Conservation (phyloP, 2,113 vertebrate species). For the Passer montanus region DNA sequence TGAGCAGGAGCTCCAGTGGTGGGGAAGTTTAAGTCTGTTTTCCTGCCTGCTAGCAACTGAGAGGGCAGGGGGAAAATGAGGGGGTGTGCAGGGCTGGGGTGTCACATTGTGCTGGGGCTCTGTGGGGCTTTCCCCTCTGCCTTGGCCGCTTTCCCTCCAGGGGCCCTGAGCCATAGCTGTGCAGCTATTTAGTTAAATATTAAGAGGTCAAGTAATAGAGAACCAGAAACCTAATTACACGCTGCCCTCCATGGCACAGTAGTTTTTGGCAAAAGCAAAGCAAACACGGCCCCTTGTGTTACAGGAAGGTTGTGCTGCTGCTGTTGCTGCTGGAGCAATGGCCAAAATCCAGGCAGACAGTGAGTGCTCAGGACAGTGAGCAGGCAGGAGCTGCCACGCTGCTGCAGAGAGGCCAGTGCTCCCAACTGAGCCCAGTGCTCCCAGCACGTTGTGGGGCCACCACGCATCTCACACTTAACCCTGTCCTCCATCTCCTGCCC, state of each 20-base stretch:
- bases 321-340: rapidly evolving
- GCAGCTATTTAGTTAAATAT: slow-evolving; percentile 49
- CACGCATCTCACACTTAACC: neutral
- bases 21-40: neutral
- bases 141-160: neutral
- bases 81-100: neutral
- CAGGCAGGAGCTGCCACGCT: neutral
- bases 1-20: neutral
- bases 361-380: neutral
- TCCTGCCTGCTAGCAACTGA: neutral
- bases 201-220: neutral
- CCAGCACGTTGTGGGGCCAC: neutral
- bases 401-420: neutral
- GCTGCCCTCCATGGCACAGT: neutral
- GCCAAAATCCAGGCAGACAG: neutral
- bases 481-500: neutral
- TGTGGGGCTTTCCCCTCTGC: neutral
- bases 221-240: neutral
- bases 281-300: neutral
- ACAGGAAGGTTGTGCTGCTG: neutral
- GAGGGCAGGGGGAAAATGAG: neutral
- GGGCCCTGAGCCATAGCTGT: neutral
- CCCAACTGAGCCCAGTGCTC: neutral
- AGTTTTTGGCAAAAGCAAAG: neutral
- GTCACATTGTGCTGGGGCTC: neutral